Evolutionary conservation across 2,888 invertebrate genomes (phyloP).

Genomic region (Lithophane leautieri): DNA sequence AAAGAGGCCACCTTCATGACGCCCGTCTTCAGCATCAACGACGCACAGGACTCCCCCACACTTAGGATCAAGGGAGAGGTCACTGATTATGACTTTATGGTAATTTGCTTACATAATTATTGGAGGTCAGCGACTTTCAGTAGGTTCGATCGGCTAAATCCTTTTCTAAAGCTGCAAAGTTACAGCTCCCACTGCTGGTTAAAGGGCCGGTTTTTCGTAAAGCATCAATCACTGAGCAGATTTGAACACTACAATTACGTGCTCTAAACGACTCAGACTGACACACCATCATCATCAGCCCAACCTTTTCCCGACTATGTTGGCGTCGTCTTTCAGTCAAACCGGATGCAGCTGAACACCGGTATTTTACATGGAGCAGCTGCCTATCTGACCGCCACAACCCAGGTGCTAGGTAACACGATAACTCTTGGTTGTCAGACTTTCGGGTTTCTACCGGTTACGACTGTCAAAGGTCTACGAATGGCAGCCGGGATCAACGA

Average conservation of each 20-base stretch:
- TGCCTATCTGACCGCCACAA: neutral
- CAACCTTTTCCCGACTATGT: neutral
- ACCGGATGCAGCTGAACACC: neutral
- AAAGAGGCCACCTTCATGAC: slow-evolving; percentile 77
- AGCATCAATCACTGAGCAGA: neutral
- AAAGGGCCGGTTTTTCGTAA: neutral
- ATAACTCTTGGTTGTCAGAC: neutral
- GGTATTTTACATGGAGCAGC: neutral
- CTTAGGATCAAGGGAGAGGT: slow-evolving; percentile 76
- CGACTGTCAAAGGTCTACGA: neutral
- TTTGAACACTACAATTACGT: neutral
- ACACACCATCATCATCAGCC: neutral
- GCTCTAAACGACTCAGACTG: neutral
- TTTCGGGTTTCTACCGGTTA: neutral
- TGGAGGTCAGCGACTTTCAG: neutral
- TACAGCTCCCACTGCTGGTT: neutral
- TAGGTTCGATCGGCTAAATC: neutral
- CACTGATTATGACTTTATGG: slow-evolving; percentile 62
- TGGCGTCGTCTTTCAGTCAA: neutral
- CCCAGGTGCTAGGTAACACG: neutral
- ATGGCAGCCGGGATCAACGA: neutral
- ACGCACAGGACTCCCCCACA: slow-evolving; percentile 69
- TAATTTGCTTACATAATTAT: neutral
- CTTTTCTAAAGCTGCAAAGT: neutral
- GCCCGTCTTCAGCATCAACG: slow-evolving; percentile 76